Conservation (phyloP, 2,113 vertebrate genomes). For the Mirounga angustirostris region DNA sequence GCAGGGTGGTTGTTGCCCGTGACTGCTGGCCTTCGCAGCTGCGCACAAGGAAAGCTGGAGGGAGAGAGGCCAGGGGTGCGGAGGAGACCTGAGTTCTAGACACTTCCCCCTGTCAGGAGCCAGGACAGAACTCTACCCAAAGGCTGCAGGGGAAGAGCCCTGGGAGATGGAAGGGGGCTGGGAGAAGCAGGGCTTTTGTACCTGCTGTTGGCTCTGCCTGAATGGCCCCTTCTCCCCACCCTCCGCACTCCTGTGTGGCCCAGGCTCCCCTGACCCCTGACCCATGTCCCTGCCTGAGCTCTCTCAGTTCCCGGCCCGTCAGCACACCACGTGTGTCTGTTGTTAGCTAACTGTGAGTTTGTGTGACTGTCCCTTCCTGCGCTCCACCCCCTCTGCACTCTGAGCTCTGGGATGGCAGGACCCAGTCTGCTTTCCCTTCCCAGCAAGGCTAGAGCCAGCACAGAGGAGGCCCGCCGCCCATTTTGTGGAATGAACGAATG, state of each 20-base stretch:
- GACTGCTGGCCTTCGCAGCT: neutral
- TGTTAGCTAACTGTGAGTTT: neutral
- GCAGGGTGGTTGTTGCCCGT: too few species aligned
- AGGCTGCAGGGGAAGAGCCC: neutral
- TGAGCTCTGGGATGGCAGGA: fast-evolving
- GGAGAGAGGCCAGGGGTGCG: neutral
- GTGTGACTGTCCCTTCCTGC: neutral
- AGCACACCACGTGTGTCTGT: neutral
- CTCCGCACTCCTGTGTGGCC: neutral
- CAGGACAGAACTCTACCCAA: neutral
- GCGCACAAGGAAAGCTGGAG: neutral
- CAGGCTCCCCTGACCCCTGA: neutral
- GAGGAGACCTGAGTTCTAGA: neutral
- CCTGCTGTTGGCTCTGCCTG: neutral
- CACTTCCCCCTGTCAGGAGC: neutral
- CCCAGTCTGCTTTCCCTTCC: neutral
- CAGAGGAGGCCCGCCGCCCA: neutral
- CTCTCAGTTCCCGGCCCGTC: too few species aligned
- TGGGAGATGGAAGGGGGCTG: neutral
- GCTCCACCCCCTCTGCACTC: neutral
- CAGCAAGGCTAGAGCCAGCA: neutral
- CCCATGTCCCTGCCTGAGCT: fast-evolving
- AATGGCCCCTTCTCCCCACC: neutral
- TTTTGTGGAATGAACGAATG: too few species aligned
- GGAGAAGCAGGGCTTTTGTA: fast-evolving